Evolutionary conservation across 1,140 invertebrate species (phyloP).

Genomic region (Drosophila rhopaloa): DNA sequence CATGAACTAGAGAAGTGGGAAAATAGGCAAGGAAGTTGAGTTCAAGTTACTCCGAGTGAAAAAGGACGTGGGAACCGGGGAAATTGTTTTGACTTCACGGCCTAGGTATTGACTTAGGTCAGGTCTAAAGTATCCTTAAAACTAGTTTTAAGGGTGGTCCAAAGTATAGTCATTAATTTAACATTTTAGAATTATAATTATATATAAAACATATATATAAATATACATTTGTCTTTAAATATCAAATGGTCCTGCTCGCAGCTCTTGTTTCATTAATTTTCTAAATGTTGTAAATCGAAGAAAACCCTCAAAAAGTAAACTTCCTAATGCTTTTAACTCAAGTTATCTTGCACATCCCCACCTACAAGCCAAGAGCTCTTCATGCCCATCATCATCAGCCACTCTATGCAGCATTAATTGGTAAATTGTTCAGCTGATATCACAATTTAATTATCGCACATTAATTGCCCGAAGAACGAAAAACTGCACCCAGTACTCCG

Average conservation of each 20-base stretch:
- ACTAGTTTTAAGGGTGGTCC: too few relatives aligned
- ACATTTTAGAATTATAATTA: too few relatives aligned
- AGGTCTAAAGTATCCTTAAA: neutral
- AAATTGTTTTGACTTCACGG: neutral
- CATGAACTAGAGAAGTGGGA: conserved; percentile 10
- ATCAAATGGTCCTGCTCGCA: too few relatives aligned
- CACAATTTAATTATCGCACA: conserved; percentile 55
- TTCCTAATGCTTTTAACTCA: conserved; percentile 2
- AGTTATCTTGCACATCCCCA: neutral
- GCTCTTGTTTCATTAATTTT: neutral
- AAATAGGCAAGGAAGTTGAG: conserved; percentile 12
- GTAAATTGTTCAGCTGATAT: conserved; percentile 50
- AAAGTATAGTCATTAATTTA: too few relatives aligned
- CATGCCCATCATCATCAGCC: conserved; percentile 26
- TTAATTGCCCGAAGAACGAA: conserved; percentile 51
- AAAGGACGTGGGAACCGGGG: conserved; percentile 30
- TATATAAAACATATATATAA: too few relatives aligned
- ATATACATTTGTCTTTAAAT: too few relatives aligned
- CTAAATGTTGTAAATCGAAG: neutral
- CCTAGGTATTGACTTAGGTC: conserved; percentile 27
- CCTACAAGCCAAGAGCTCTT: neutral
- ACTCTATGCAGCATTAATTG: conserved; percentile 40
- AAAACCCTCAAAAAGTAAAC: neutral
- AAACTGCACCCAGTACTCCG: conserved; percentile 21
- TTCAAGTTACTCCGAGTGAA: conserved; percentile 1